These are phyloP conservation scores for Catharus fuscescens DNA, from an alignment of 2,113 vertebrate genomes.

Conservation along the genomic window DNA sequence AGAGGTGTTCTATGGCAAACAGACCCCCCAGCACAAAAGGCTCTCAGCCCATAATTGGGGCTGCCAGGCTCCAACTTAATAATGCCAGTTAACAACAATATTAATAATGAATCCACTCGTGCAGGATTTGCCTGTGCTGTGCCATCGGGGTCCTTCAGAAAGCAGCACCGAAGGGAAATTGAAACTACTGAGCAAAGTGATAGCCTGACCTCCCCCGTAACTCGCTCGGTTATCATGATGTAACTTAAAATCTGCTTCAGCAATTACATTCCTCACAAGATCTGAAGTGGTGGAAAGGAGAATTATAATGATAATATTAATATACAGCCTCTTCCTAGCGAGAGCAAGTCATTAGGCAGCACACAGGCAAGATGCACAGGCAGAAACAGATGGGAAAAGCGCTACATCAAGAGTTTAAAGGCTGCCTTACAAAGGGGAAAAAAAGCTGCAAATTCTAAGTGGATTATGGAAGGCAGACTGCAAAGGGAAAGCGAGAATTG, in stretches of 20 bases:
- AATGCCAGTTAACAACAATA: not conserved
- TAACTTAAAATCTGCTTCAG: conserved; percentile 57
- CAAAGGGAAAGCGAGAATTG: conserved; percentile 23
- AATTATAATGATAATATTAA: conserved; percentile 61
- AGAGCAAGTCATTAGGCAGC: conserved; percentile 58
- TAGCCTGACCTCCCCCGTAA: conserved; percentile 41
- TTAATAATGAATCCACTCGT: not conserved
- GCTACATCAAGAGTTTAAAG: conserved; percentile 58
- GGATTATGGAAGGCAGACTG: conserved; percentile 40
- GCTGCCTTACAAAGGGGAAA: not conserved
- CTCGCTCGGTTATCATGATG: conserved; percentile 16
- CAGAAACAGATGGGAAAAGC: conserved; percentile 58
- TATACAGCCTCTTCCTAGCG: conserved; percentile 35
- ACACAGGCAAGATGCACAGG: conserved; percentile 29
- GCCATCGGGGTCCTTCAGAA: not conserved
- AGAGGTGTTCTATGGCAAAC: not conserved
- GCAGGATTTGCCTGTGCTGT: not conserved
- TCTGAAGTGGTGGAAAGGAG: conserved; percentile 50
- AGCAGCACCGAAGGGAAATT: not conserved
- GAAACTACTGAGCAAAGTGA: conserved; percentile 29
- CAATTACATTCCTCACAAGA: conserved; percentile 62
- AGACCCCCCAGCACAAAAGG: not conserved
- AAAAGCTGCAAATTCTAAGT: conserved; percentile 41
- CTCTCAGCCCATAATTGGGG: not conserved
- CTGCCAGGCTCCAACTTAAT: not conserved